These are phyloP conservation scores for Lingula anatina DNA, from an alignment of 2,888 invertebrate genomes.

Conservation along the genomic window DNA sequence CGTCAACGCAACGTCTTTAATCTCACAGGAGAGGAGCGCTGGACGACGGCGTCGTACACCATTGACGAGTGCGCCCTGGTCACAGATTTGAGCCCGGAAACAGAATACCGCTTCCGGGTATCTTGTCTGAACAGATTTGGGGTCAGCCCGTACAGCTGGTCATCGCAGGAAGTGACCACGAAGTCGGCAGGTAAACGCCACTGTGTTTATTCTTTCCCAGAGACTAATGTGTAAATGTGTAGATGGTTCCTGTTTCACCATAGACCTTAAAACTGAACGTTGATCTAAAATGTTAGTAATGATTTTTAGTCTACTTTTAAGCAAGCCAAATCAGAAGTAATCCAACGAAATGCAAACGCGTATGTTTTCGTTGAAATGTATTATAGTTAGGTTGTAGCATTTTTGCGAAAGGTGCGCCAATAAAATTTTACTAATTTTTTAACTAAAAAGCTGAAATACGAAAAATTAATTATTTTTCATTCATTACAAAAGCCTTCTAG, in stretches of 20 bases:
- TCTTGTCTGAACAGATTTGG: conserved; percentile 87
- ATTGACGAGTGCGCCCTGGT: conserved; percentile 90
- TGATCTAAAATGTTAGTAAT: background rate
- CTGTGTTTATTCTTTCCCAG: background rate
- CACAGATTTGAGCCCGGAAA: conserved; percentile 70
- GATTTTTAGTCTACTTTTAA: too few species aligned
- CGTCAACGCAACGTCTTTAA: too few species aligned
- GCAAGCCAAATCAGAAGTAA: too few species aligned
- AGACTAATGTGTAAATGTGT: background rate
- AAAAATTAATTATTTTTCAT: too few species aligned
- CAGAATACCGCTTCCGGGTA: conserved; percentile 82
- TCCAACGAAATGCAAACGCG: too few species aligned
- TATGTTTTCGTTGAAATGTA: too few species aligned
- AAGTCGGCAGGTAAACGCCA: conserved; percentile 35
- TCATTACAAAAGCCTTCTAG: too few species aligned
- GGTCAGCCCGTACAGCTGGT: conserved; percentile 85
- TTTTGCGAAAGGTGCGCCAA: too few species aligned
- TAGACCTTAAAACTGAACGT: background rate
- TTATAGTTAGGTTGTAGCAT: too few species aligned
- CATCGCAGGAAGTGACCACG: conserved; percentile 71
- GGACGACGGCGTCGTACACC: conserved; percentile 80
- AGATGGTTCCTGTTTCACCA: background rate
- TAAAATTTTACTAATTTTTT: too few species aligned
- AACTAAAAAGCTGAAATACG: too few species aligned
- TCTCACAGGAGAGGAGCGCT: conserved; percentile 65